phyloP scores from a whole-genome alignment of 2,113 vertebrate genomes.

The Mugil cephalus region DNA sequence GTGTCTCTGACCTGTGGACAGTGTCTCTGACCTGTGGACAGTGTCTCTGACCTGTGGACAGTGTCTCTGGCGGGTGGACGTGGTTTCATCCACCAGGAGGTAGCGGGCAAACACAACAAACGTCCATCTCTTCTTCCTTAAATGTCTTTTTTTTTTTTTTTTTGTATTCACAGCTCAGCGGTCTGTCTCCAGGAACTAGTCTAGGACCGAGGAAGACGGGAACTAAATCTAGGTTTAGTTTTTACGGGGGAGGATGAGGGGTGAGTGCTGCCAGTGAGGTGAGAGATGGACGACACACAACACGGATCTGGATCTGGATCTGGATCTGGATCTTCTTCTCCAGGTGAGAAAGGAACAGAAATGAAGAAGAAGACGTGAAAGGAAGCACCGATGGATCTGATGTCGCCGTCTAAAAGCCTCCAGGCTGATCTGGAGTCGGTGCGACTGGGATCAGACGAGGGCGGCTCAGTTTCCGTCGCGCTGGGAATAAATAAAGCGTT shows the following conservation, averaged over 20 bases:
- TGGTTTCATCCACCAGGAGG: constrained; percentile 58
- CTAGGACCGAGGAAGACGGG: constrained; percentile 68
- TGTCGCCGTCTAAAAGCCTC: constrained; percentile 54
- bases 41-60: too few species aligned
- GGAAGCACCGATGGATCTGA: constrained; percentile 82
- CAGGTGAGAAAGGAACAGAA: constrained; percentile 44
- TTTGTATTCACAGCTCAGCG: constrained; percentile 74
- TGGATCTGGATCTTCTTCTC: constrained; percentile 53
- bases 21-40: too few species aligned
- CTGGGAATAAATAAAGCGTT: too few species aligned
- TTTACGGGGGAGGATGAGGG: constrained; percentile 21
- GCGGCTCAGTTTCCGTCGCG: too few species aligned
- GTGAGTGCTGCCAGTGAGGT: constrained; percentile 53
- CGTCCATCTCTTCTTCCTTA: constrained; percentile 34
- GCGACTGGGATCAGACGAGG: too few species aligned
- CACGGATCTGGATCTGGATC: constrained; percentile 41
- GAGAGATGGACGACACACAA: constrained; percentile 60
- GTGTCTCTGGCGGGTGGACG: constrained; percentile 35
- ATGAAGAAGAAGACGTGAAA: constrained; percentile 60
- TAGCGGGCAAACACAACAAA: constrained; percentile 62
- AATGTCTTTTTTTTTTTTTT: constrained; percentile 59
- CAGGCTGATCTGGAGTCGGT: constrained; percentile 49
- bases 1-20: too few species aligned
- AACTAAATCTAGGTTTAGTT: constrained; percentile 47
- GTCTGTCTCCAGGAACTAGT: constrained; percentile 60